Percentiles rank a stretch among this genome's conserved stretches.
Conservation (phyloP, 1,140 invertebrate genomes). For the Brachionus rubens region DNA sequence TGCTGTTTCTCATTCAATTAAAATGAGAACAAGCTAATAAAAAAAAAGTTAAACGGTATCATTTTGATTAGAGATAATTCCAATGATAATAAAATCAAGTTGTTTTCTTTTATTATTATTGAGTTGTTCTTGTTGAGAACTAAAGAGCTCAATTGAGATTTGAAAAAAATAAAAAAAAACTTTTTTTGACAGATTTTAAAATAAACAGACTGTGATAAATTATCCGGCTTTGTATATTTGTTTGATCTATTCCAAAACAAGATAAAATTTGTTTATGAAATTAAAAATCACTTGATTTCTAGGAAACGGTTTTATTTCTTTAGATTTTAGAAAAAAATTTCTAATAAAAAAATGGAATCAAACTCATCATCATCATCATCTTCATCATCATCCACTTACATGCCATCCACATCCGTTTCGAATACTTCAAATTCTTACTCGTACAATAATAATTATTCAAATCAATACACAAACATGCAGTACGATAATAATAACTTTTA, state of each 20-base stretch:
- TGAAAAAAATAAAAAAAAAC: background rate
- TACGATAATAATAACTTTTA: background rate
- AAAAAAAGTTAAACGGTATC: too few relatives aligned
- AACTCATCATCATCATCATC: background rate
- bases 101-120: too few relatives aligned
- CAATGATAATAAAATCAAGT: too few relatives aligned
- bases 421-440: background rate
- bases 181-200: slow-evolving; percentile 37
- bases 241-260: background rate
- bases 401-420: background rate
- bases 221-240: background rate
- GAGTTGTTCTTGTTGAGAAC: too few relatives aligned
- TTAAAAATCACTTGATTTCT: background rate
- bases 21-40: too few relatives aligned
- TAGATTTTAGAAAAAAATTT: background rate
- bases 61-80: too few relatives aligned
- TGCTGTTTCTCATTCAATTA: too few relatives aligned
- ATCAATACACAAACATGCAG: background rate
- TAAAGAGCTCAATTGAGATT: too few relatives aligned
- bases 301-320: background rate
- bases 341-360: background rate
- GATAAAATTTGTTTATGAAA: background rate
- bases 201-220: slow-evolving; percentile 37
- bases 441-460: background rate
- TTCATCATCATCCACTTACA: background rate